phyloP scores from a whole-genome alignment of 1,140 invertebrate species.

The Ctenoplectra terminalis region DNA sequence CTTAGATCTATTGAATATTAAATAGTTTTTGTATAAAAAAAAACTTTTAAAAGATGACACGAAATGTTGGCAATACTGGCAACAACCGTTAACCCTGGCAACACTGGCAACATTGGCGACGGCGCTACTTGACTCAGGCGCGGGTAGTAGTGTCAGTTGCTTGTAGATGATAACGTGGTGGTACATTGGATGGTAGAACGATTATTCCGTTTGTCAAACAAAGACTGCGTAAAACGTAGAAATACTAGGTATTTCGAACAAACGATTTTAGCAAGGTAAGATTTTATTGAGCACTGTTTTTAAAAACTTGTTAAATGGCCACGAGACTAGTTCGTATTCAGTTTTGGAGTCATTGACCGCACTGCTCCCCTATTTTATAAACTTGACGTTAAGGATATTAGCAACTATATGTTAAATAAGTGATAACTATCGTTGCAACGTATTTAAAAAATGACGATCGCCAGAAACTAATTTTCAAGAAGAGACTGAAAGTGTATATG shows the following conservation, averaged over 20 bases:
- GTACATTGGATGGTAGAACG: not conserved
- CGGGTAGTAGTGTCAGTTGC: constrained; percentile 20
- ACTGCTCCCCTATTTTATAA: not conserved
- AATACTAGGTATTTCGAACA: not conserved
- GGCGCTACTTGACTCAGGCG: not conserved
- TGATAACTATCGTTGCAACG: too few relatives aligned
- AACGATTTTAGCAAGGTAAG: not conserved
- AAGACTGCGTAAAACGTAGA: constrained; percentile 29
- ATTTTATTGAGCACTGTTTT: not conserved
- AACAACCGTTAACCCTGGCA: constrained; percentile 57
- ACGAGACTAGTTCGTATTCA: not conserved
- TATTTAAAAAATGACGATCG: not conserved
- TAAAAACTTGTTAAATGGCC: not conserved
- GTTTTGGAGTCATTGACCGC: constrained; percentile 46
- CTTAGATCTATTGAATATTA: too few relatives aligned
- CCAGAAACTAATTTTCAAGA: not conserved
- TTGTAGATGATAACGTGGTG: not conserved
- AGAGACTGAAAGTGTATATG: not conserved
- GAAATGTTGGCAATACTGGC: constrained; percentile 45
- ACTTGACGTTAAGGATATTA: not conserved
- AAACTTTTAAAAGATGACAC: too few relatives aligned
- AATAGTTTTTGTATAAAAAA: too few relatives aligned
- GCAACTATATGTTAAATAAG: not conserved
- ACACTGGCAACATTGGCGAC: constrained; percentile 50
- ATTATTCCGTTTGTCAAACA: constrained; percentile 45